These are phyloP conservation scores for Drosophila neocordata DNA, from an alignment of 1,140 invertebrate species.

Conservation along the genomic window DNA sequence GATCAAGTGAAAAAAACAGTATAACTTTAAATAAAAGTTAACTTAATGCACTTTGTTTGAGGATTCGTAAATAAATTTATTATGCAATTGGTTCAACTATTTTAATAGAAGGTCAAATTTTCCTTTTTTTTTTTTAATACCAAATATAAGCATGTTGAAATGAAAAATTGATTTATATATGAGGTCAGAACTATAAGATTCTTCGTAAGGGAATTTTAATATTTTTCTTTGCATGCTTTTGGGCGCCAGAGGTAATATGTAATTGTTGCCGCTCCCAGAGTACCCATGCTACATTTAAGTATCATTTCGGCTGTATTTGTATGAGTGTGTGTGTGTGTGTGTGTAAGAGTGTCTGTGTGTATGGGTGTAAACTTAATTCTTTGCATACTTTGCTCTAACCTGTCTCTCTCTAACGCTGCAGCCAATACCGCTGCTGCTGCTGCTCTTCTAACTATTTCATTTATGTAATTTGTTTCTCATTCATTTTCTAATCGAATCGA, in stretches of 20 bases:
- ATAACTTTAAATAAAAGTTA: too few species aligned
- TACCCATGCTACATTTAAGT: slow-evolving; percentile 19
- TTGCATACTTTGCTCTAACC: not conserved
- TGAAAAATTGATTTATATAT: too few species aligned
- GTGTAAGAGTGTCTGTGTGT: slow-evolving; percentile 6
- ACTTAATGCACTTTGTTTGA: too few species aligned
- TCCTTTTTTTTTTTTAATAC: too few species aligned
- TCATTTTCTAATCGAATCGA: slow-evolving; percentile 32
- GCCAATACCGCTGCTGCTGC: slow-evolving; percentile 13
- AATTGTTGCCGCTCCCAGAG: slow-evolving; percentile 16
- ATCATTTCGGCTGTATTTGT: slow-evolving; percentile 1
- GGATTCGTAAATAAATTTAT: too few species aligned
- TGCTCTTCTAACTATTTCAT: slow-evolving; percentile 27
- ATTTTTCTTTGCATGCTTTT: slow-evolving; percentile 29
- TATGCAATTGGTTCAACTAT: too few species aligned
- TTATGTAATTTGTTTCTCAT: slow-evolving; percentile 34
- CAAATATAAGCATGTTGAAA: too few species aligned
- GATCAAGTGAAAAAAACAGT: not conserved
- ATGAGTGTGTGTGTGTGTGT: slow-evolving; percentile 3
- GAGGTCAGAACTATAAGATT: not conserved
- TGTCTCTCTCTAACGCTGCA: slow-evolving; percentile 15
- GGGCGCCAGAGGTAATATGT: slow-evolving; percentile 29
- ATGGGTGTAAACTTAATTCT: slow-evolving; percentile 40
- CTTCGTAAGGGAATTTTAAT: not conserved
- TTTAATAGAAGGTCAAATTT: too few species aligned